Evolutionary conservation across 2,888 invertebrate genomes (phyloP), one percentile per base, ranked within the genome.

Genomic region (Lobophora halterata): DNA sequence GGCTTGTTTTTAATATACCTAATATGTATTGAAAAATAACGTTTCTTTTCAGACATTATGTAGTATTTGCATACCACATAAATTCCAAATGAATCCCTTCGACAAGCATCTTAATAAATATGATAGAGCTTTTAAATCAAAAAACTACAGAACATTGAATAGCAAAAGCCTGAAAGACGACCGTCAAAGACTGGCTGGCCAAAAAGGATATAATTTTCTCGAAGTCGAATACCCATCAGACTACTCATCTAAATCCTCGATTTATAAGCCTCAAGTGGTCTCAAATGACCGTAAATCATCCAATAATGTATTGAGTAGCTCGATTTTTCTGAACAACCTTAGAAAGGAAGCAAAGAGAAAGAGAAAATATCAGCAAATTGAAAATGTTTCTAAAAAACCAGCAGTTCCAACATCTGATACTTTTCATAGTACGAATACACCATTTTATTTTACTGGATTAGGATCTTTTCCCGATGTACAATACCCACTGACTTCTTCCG

Each of bases 381-480:
- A 9, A 46, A 19, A 29, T 47, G 39, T 16, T 18, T 2, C 2
- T 14, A 36, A 2, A 4, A 24, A n/a, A 21, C 12, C 32, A 12
- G 3, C 24, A 4, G 28, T 7, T 0, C 12, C 24, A 16, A 7
- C 19, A 3, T 16, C 23, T 5, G 36, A 23, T n/a, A 17, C 19
- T n/a, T 33, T 25, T 21, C 7, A 11, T 13, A 21, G 39, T 20
- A 26, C 17, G 12, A 34, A 47, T 5, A 48, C 55, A 11, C 35
- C 58, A 1, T 43, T 39, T 10, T 56, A 47, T 20, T 55, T 61
- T 7, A 41, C 47, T 11, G 56, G 64, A 32, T 28, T 55, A 17
- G 53, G 49, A 4, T 35, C 46, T 8, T 85, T 80, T 55, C 81
- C 82, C 9, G 77, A 79, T 46, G 71, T 80, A 1, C 71, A 79